Conservation (phyloP, 2,888 invertebrate species). For the Chrysolina americana region DNA sequence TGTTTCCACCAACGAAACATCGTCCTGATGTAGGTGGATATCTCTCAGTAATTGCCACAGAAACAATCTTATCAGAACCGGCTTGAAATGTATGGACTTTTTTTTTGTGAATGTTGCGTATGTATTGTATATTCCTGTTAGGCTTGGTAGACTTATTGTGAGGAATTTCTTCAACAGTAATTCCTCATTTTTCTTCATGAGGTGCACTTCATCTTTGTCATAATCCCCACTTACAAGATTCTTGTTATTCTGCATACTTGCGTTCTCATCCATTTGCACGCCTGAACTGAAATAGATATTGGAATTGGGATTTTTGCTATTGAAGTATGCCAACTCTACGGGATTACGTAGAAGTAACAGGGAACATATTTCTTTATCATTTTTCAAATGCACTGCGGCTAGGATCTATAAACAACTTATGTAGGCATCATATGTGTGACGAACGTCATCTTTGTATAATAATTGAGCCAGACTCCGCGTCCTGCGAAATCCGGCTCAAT, state of each 20-base stretch:
- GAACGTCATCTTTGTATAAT: too few relatives aligned
- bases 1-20: constrained; percentile 71
- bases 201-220: background rate
- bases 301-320: background rate
- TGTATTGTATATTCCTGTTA: constrained; percentile 71
- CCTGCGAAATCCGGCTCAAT: too few relatives aligned
- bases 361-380: too few relatives aligned
- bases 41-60: constrained; percentile 77
- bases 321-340: background rate
- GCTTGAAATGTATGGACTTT: constrained; percentile 56
- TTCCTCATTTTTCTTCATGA: constrained; percentile 66
- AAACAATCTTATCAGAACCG: constrained; percentile 71
- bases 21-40: constrained; percentile 70
- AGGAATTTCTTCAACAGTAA: constrained; percentile 70
- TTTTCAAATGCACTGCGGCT: too few relatives aligned
- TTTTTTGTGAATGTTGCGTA: constrained; percentile 70
- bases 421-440: too few relatives aligned
- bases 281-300: background rate
- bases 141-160: constrained; percentile 69
- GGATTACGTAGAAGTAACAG: too few relatives aligned
- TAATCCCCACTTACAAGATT: background rate
- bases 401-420: too few relatives aligned
- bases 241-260: background rate
- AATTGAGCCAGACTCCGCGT: too few relatives aligned
- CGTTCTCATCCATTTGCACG: background rate